Evolutionary conservation across 2,888 invertebrate species (phyloP), one percentile per base, ranked within the genome.

Genomic region (Lottia scabra): DNA sequence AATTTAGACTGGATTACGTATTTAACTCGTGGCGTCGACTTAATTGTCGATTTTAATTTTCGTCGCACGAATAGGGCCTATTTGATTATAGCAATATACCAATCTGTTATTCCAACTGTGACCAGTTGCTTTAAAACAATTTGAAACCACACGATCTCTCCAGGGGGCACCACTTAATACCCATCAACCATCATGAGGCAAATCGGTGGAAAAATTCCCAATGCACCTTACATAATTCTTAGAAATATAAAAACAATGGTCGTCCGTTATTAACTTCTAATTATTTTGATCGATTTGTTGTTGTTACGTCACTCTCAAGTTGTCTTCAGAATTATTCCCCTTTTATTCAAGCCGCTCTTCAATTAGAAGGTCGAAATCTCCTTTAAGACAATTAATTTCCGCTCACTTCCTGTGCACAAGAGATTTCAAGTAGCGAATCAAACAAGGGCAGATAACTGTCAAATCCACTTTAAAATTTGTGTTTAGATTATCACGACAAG

Each of bases 351-450:
- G 38, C 23, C 56, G 56, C 56, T 23, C 19, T 23, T 56, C 56
- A 23, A 19, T 56, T 56, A 19, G 56, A 23, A 23, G 23, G 19
- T 56, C 23, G 19, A 56, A 56, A 56, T 23, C 56, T 56, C 23
- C 56, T 56, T 56, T 12, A 56, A 56, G 23, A 56, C 56, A 56
- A 56, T 56, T 56, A 56, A 56, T 56, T 56, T 56, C 56, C 19
- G 23, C 56, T 56, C 19, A 56, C 56, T 56, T 56, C 56, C 56
- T 56, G 56, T 56, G 56, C 23, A 56, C 56, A 56, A 56, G 56
- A 23, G 23, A 23, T 12, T 56, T 56, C 23, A 56, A 56, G 56
- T 19, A 56, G 56, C 56, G 23, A 23, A 56, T 13, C 19, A 56
- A 19, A 19, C 10, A 56, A 23, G 56, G 56, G 56, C 12, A 56